Evolutionary conservation across 1,140 invertebrate species (phyloP), one percentile per base, ranked within the genome.

Genomic region (Copidosoma floridanum): DNA sequence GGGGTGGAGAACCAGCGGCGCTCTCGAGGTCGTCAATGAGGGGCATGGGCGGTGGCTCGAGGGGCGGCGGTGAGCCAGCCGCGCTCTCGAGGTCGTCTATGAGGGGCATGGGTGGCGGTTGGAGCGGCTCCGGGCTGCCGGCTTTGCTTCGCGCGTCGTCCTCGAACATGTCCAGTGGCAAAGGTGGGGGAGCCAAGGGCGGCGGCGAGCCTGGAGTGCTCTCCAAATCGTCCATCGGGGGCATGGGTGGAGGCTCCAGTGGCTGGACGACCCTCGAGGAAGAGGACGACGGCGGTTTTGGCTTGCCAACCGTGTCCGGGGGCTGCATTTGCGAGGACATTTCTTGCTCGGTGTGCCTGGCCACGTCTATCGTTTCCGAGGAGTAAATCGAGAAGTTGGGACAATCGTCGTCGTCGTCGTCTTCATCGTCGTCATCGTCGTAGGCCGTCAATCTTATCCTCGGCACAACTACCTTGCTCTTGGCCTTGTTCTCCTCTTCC

Each of bases 351-450:
- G 80, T 80, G 32, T 79, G 79, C 61, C 86, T 83, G 0, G 88
- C 89, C 29, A 92, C 85, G 54, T 88, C 85, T 71, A 91, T 88
- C 23, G 89, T 91, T 64, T 89, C 84, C 3, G 88, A 85, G 0
- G 90, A 92, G 75, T 92, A 92, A 54, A 92, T 89, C 4, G 88
- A 89, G 71, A 91, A 91, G 71, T 92, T 92, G 4, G 90, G 90
- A 80, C 89, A 92, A 59, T 89, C 89, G 1, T 87, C 85, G 41
- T 85, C 83, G 2, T 83, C 82, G 35, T 84, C 83, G 8, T 72
- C 44, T 51, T 83, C 82, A 16, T 85, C 83, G 10, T 76, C 78
- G 3, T 81, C 75, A 10, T 78, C 73, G 3, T 79, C 77, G 16
- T 79, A 80, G 1, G 72, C 71, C 1, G 73, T 64, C 14, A 77